Conservation (phyloP, 2,888 invertebrate species). For the Pasiphila rectangulata region DNA sequence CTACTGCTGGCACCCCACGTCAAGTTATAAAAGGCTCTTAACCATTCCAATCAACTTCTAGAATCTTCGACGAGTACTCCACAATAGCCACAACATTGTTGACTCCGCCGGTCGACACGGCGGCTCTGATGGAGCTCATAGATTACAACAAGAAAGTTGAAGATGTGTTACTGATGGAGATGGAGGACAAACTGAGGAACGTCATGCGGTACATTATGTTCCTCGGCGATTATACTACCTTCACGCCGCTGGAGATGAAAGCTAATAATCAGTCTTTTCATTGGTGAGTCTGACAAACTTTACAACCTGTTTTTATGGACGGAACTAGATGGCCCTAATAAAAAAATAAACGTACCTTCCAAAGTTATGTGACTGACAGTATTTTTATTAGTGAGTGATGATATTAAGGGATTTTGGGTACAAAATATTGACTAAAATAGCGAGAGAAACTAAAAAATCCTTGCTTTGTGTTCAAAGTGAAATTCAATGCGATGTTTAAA, state of each 20-base stretch:
- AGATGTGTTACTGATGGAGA: conserved; percentile 83
- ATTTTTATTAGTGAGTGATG: conserved; percentile 86
- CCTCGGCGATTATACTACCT: conserved; percentile 89
- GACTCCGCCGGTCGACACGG: conserved; percentile 90
- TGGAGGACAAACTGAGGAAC: conserved; percentile 87
- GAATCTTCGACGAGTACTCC: conserved; percentile 92
- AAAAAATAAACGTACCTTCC: too few relatives aligned
- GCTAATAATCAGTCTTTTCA: conserved; percentile 93
- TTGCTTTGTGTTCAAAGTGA: too few relatives aligned
- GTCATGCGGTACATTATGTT: conserved; percentile 88
- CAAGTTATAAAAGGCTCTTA: too few relatives aligned
- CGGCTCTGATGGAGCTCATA: conserved; percentile 91
- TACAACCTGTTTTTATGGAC: background rate
- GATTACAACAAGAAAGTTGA: conserved; percentile 88
- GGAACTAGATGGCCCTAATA: too few relatives aligned
- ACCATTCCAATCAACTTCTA: conserved; percentile 54
- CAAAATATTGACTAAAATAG: too few relatives aligned
- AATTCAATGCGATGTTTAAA: too few relatives aligned
- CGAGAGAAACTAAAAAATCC: too few relatives aligned
- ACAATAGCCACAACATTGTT: conserved; percentile 88
- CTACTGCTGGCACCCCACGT: too few relatives aligned
- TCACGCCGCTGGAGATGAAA: conserved; percentile 92
- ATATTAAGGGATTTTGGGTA: background rate
- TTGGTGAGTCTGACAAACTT: conserved; percentile 77
- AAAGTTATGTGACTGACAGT: conserved; percentile 66